Evolutionary conservation across 2,797 vertebrate genomes (phyloP), one percentile per base, ranked within the genome.

Genomic region (Xerus rutilus): DNA sequence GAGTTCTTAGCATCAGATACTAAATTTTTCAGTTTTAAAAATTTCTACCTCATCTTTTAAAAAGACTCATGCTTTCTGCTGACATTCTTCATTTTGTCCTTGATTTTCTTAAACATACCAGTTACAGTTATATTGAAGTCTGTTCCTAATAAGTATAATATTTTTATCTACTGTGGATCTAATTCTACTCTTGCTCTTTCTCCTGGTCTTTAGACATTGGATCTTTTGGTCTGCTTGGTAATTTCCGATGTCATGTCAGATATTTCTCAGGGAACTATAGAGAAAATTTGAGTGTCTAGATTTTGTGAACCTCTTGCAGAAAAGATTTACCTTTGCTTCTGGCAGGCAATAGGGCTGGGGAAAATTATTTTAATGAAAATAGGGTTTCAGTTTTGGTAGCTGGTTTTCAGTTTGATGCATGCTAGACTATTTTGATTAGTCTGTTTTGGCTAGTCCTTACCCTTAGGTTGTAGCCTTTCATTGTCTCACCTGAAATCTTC

Each of bases 211-310:
- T 59, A 89, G 10, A 72, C 64, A 78, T 84, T 86, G 54, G 21
- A 28, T 54, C 25, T 92, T 74, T 25, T 93, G 30, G 11, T 83
- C n/a, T 84, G 25, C 6, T 14, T 64, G 17, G 17, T 82, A 62
- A 76, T 52, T 82, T 93, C 73, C 81, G 43, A 69, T 76, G n/a
- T 88, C n/a, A 64, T 94, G 21, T 32, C 23, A 89, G 4, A 12
- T 86, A 64, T 10, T 54, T 17, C 45, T 59, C 78, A 30, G 45
- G 20, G 25, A 92, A 39, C 5, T 73, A 28, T 47, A 74, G 67
- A 85, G 57, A 89, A 92, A 89, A 86, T 89, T 52, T 74, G 64
- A 86, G 47, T 83, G 23, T 93, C 73, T 49, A 84, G 17, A 54
- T 92, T 92, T 69, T 89, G 49, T 67, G 28, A 85, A 49, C 10